Evolutionary conservation across 2,888 invertebrate genomes (phyloP), one percentile per base, ranked within the genome.

Genomic region (Harmothoe impar): DNA sequence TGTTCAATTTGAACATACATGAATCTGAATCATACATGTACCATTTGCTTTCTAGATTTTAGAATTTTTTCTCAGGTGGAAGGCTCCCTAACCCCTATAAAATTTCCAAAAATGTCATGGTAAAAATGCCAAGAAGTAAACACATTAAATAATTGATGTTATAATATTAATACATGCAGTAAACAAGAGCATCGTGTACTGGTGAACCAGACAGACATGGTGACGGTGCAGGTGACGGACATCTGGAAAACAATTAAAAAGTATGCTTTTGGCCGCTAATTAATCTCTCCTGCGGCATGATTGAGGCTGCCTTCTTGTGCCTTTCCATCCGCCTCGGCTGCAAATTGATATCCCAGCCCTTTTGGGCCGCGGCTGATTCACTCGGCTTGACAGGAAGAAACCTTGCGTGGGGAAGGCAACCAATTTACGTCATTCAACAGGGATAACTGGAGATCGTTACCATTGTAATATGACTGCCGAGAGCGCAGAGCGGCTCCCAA

Each of bases 381-480:
- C 72, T n/a, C n/a, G 12, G 72, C 20, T 72, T 29, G 72, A 25
- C 31, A 15, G 15, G 72, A 72, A 72, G 72, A 72, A 72, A 72
- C 29, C 15, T 25, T 15, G 72, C 72, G 72, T n/a, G n/a, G 62
- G 1, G 29, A 72, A 7, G 72, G 72, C 25, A 72, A 72, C 25
- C 25, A 72, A 72, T 72, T 72, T 72, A 25, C 29, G 72, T 72
- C 29, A 29, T 15, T 25, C 72, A 29, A 29, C 29, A 72, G 72
- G 31, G 25, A 72, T 72, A 72, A 72, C 72, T 72, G 72, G n/a
- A 72, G 72, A 29, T 72, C 72, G 72, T 72, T 72, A 72, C 20
- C 29, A 17, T 23, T 72, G n/a, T 29, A 72, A n/a, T 72, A 5
- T 72, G 25, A 29, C 72, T 15, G 72, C 17, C 62, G n/a, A 43